These are phyloP conservation scores for Nymphalis polychloros DNA, from an alignment of 2,888 invertebrate genomes.

Conservation along the genomic window DNA sequence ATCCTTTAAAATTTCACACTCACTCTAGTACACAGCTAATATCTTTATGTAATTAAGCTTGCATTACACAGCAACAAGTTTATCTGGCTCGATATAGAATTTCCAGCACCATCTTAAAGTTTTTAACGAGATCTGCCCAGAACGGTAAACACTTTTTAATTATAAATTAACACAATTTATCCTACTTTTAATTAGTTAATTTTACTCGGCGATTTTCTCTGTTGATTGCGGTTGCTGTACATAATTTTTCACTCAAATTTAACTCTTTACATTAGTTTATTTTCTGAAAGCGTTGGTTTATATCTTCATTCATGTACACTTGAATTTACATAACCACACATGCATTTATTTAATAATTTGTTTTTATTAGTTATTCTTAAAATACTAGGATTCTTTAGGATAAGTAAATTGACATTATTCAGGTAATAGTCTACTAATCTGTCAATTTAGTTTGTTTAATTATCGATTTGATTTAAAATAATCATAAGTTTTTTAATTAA, in stretches of 20 bases:
- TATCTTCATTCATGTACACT: too few relatives aligned
- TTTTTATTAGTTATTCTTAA: too few relatives aligned
- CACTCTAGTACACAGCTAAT: background rate
- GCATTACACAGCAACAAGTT: conserved; percentile 12
- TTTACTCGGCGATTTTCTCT: conserved; percentile 31
- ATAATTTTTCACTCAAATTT: conserved; percentile 28
- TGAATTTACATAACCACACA: too few relatives aligned
- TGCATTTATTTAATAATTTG: too few relatives aligned
- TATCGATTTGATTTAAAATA: too few relatives aligned
- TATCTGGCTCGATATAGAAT: conserved; percentile 7
- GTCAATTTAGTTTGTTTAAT: too few relatives aligned
- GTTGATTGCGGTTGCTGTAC: conserved; percentile 33
- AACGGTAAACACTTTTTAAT: conserved; percentile 48
- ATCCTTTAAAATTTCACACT: background rate
- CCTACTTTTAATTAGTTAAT: conserved; percentile 48
- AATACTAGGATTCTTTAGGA: too few relatives aligned
- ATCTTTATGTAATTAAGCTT: conserved; percentile 7
- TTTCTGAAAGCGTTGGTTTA: background rate
- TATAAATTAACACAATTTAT: conserved; percentile 46
- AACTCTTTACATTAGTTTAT: conserved; percentile 16
- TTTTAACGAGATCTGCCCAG: conserved; percentile 30
- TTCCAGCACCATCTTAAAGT: conserved; percentile 25
- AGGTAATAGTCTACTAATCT: too few relatives aligned
- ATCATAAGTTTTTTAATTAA: too few relatives aligned
- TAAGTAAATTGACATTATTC: too few relatives aligned